Evolutionary conservation across 2,888 invertebrate species (phyloP), one percentile per base, ranked within the genome.

Genomic region (Drosophila ustulata): DNA sequence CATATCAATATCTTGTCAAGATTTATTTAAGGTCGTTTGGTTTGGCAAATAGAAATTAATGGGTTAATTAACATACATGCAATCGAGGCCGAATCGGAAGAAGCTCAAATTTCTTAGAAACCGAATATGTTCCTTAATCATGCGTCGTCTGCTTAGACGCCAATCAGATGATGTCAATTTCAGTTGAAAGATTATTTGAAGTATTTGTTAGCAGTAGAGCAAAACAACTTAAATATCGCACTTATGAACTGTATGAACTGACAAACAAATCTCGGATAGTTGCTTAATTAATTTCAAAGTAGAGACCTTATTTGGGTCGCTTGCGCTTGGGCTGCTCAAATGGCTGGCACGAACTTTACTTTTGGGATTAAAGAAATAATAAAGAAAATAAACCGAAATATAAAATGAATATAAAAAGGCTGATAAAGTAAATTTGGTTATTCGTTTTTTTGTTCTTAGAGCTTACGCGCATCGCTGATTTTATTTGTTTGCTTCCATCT

Each of bases 401-500:
- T 25, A 45, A 41, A 41, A 13, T 18, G 39, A 18, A 18, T 41
- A 41, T 41, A 41, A 57, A 37, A 37, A 26, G 41, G 56, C 18
- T 41, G 55, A 45, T 43, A 59, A 47, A 72, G 52, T 49, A 63
- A 63, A 56, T 49, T 32, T 63, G 47, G 13, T 37, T 32, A 11
- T 34, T 64, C 49, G 18, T 25, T 34, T 47, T 37, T 67, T 62
- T 70, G 61, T 58, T 53, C 43, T 39, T 28, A 23, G 55, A 62
- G 7, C 45, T 70, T 57, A 41, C 63, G 43, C 83, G 83, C 80
- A 56, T 81, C 78, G 75, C 25, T 56, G 78, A 63, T 59, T 86
- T 86, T 71, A 80, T 86, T 74, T 70, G 71, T 80, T 80, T 80
- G 78, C 45, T 25, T 47, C 62, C 34, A n/a, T 30, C 25, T 23